These are phyloP conservation scores for Aquatica leii DNA, from an alignment of 2,888 invertebrate genomes.

Conservation along the genomic window DNA sequence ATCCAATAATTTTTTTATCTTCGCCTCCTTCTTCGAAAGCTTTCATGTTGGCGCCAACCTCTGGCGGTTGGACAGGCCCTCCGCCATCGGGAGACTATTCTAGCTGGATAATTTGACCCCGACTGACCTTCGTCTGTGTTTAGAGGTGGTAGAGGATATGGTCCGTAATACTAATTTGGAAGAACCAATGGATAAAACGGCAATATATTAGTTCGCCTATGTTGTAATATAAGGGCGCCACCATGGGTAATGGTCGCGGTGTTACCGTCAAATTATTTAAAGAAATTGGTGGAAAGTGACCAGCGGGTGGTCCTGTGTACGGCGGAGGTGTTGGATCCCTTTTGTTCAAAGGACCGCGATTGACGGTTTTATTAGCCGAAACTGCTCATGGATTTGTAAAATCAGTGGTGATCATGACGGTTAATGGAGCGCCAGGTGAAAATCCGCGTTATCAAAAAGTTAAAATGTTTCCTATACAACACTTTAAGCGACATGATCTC, in stretches of 20 bases:
- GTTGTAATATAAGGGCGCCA: constrained; percentile 36
- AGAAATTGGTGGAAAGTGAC: constrained; percentile 51
- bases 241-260: constrained; percentile 19
- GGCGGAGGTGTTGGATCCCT: constrained; percentile 50
- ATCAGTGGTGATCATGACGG: too few species aligned
- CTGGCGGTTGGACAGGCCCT: constrained; percentile 38
- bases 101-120: constrained; percentile 58
- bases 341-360: constrained; percentile 55
- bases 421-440: too few species aligned
- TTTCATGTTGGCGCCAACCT: constrained; percentile 52
- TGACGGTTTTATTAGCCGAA: too few species aligned
- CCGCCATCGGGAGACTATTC: constrained; percentile 42
- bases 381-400: too few species aligned
- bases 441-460: too few species aligned
- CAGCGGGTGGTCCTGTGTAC: constrained; percentile 57
- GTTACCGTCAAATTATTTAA: constrained; percentile 25
- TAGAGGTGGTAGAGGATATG: constrained; percentile 59
- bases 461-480: too few species aligned
- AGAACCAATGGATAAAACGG: constrained; percentile 62
- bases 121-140: constrained; percentile 57
- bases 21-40: constrained; percentile 67
- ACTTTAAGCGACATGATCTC: too few species aligned
- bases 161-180: constrained; percentile 61
- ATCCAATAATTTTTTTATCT: constrained; percentile 84
- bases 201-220: constrained; percentile 55